phyloP scores from a whole-genome alignment of 92 coral and sea anemone species.

The Parazoanthus atlanticus region DNA sequence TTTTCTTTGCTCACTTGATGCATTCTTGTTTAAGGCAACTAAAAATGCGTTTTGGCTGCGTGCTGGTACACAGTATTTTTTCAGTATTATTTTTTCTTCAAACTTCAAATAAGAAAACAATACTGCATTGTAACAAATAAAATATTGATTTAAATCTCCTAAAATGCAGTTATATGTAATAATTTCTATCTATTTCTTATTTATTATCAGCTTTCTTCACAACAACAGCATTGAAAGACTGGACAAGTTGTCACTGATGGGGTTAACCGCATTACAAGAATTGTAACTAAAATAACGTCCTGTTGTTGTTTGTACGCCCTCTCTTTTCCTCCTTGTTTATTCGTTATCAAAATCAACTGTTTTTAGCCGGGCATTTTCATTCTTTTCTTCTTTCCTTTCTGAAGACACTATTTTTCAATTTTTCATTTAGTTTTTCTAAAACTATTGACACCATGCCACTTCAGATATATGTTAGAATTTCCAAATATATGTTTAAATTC shows the following conservation, averaged over 20 bases:
- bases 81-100: too few species aligned
- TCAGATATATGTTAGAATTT: too few species aligned
- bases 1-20: background rate
- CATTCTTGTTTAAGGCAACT: too few species aligned
- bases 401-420: too few species aligned
- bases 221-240: slow-evolving; percentile 46
- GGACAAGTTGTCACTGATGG: slow-evolving; percentile 45
- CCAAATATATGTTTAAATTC: too few species aligned
- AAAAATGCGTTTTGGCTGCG: background rate
- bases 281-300: slow-evolving; percentile 48
- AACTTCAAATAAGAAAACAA: background rate
- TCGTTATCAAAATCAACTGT: background rate
- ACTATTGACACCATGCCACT: too few species aligned
- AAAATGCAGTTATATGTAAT: background rate
- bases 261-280: slow-evolving; percentile 48
- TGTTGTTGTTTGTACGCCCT: background rate
- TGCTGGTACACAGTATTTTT: background rate
- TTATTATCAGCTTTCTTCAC: slow-evolving; percentile 49
- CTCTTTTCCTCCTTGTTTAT: background rate
- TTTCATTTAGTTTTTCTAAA: too few species aligned
- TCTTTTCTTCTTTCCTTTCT: background rate
- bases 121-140: background rate
- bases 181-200: background rate
- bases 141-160: background rate
- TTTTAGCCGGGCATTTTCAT: background rate